Conservation (phyloP, 2,888 invertebrate species). For the Platycheirus rosarum region DNA sequence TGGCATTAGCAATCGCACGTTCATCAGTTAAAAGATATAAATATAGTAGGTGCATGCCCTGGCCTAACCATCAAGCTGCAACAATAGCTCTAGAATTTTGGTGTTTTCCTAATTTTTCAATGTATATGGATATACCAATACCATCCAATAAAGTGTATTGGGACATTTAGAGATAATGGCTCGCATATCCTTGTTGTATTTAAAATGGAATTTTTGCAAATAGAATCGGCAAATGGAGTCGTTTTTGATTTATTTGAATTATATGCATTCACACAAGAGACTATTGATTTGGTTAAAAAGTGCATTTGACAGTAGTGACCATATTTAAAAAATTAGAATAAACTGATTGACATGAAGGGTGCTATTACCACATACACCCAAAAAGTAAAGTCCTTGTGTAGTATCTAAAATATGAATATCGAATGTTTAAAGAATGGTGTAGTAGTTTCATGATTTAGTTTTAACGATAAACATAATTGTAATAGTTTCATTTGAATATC, state of each 20-base stretch:
- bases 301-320: conserved; percentile 63
- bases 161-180: conserved; percentile 49
- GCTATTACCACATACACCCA: too few species aligned
- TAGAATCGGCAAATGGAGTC: conserved; percentile 16
- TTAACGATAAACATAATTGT: too few species aligned
- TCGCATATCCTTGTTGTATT: conserved; percentile 21
- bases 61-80: not conserved
- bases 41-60: not conserved
- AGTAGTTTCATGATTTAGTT: too few species aligned
- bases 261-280: not conserved
- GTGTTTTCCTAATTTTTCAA: conserved; percentile 5
- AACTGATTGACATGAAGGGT: conserved; percentile 49
- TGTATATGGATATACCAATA: not conserved
- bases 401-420: too few species aligned
- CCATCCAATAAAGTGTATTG: conserved; percentile 8
- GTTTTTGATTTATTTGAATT: conserved; percentile 50
- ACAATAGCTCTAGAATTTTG: conserved; percentile 43
- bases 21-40: not conserved
- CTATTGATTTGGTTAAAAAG: conserved; percentile 60
- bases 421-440: too few species aligned
- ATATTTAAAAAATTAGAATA: conserved; percentile 55
- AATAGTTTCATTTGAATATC: too few species aligned
- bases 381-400: too few species aligned
- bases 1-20: conserved; percentile 56
- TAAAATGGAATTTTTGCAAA: conserved; percentile 40